Evolutionary conservation across 2,797 vertebrate genomes (phyloP).

Genomic region (Gephyroberyx darwinii): DNA sequence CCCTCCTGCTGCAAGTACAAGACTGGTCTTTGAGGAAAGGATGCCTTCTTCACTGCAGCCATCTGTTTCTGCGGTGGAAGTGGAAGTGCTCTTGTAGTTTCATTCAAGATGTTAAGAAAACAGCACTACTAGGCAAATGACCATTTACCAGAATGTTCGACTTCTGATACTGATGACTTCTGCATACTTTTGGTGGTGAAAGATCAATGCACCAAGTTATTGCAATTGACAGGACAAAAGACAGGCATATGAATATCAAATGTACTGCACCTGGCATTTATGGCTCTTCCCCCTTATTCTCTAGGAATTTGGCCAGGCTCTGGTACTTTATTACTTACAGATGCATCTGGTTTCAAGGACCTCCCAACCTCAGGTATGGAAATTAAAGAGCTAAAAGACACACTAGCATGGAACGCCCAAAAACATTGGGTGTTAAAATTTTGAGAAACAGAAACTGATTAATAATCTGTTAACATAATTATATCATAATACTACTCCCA

Average conservation of each 20-base stretch:
- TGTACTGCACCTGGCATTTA: background rate
- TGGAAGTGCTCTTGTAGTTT: too few species aligned
- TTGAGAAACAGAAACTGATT: background rate
- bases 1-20: background rate
- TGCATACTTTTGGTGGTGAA: background rate
- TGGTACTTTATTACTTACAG: background rate
- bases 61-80: background rate
- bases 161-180: background rate
- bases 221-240: background rate
- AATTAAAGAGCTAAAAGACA: background rate
- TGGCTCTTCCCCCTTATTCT: background rate
- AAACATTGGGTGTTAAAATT: background rate
- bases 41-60: background rate
- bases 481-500: background rate
- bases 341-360: background rate
- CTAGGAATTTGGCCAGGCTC: background rate
- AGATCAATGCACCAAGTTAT: background rate
- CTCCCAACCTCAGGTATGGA: background rate
- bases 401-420: background rate
- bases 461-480: background rate
- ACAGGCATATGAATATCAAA: background rate
- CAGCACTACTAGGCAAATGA: too few species aligned
- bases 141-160: background rate
- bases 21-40: background rate
- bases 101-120: too few species aligned